Percentiles rank a stretch among this genome's conserved stretches.
Evolutionary conservation across 2,113 vertebrate genomes (phyloP).

Genomic region (Erpornis zantholeuca): DNA sequence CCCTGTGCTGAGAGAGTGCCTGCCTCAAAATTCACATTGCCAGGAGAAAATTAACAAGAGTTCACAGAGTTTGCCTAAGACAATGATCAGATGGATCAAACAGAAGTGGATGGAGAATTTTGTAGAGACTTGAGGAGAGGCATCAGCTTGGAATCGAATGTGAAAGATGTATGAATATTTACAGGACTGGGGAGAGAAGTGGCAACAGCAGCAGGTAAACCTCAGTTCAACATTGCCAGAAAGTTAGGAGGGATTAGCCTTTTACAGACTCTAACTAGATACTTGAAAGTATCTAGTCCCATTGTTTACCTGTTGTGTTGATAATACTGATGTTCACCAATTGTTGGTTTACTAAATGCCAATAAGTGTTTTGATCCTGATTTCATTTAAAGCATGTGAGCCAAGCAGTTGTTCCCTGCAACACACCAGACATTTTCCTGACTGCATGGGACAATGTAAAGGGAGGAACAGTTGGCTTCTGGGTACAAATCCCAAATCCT

Average conservation of each 20-base stretch:
- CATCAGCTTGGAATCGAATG: background rate
- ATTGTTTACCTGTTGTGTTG: background rate
- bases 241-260: background rate
- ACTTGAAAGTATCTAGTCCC: background rate
- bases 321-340: background rate
- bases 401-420: background rate
- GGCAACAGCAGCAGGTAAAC: background rate
- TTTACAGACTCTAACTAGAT: background rate
- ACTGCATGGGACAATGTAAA: background rate
- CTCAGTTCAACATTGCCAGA: background rate
- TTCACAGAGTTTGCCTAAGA: background rate
- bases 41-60: background rate
- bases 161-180: background rate
- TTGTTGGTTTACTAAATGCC: background rate
- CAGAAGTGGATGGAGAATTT: background rate
- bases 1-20: background rate
- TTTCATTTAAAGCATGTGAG: background rate
- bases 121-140: background rate
- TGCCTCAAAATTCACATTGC: background rate
- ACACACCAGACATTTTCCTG: background rate
- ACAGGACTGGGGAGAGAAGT: background rate
- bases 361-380: background rate
- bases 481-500: background rate
- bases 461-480: background rate
- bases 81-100: background rate